These are phyloP conservation scores for Oreochromis niloticus DNA, from an alignment of 2,113 vertebrate genomes.

Conservation along the genomic window DNA sequence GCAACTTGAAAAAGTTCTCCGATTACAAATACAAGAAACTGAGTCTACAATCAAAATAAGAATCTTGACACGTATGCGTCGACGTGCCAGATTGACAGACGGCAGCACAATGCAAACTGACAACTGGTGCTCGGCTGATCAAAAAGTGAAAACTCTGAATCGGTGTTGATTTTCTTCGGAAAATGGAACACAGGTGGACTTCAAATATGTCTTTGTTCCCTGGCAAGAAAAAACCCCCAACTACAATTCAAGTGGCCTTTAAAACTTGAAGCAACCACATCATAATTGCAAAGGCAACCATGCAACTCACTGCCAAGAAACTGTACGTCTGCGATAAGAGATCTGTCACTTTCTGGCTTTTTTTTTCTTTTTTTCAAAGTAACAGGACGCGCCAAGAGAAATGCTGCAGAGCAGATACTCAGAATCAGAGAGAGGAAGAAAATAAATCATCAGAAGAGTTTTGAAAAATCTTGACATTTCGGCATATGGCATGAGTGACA, in stretches of 20 bases:
- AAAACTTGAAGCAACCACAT: not conserved
- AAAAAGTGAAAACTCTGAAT: not conserved
- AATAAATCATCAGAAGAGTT: not conserved
- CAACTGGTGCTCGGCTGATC: not conserved
- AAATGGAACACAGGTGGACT: not conserved
- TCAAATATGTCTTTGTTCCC: not conserved
- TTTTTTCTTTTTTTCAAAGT: accelerated
- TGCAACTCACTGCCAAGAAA: not conserved
- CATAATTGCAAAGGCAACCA: not conserved
- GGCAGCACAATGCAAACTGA: not conserved
- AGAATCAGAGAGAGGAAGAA: not conserved
- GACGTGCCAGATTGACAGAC: not conserved
- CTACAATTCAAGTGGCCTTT: not conserved
- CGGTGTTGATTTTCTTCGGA: not conserved
- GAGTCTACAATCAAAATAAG: not conserved
- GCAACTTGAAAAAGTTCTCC: not conserved
- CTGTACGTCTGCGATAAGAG: not conserved
- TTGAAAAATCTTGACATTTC: not conserved
- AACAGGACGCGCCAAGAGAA: not conserved
- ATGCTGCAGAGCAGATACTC: not conserved
- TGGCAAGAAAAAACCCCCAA: not conserved
- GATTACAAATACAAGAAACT: not conserved
- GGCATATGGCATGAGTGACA: not conserved
- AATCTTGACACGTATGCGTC: not conserved
- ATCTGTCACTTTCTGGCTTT: not conserved